Conservation (phyloP, 2,888 invertebrate genomes). For the Caenorhabditis macrosperma region DNA sequence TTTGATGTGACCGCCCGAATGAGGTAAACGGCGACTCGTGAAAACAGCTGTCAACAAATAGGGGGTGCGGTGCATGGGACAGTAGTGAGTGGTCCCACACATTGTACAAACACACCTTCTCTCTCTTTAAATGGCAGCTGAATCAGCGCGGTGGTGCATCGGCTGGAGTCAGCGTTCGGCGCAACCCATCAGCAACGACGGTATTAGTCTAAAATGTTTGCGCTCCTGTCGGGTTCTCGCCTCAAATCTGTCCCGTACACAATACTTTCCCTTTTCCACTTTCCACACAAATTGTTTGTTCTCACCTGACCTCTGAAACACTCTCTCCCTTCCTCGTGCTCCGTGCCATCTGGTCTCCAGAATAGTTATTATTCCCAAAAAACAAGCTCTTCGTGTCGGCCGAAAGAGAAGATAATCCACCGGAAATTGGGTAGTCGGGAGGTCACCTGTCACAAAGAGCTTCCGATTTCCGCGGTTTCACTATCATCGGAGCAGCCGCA, state of each 20-base stretch:
- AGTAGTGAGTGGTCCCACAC: slow-evolving; percentile 24
- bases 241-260: slow-evolving; percentile 23
- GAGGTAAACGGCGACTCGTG: slow-evolving; percentile 47
- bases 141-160: slow-evolving; percentile 1
- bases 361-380: neutral
- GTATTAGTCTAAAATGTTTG: slow-evolving; percentile 22
- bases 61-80: slow-evolving; percentile 35
- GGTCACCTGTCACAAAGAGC: slow-evolving; percentile 44
- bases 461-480: slow-evolving; percentile 27
- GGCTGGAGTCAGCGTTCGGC: neutral
- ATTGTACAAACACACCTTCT: slow-evolving; percentile 19
- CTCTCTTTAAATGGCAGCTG: slow-evolving; percentile 15
- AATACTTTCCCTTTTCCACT: slow-evolving; percentile 26
- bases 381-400: neutral
- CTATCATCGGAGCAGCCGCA: neutral
- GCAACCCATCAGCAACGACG: neutral
- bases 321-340: neutral
- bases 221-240: slow-evolving; percentile 17
- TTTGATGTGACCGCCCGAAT: slow-evolving; percentile 30
- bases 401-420: slow-evolving; percentile 9
- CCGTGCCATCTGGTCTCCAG: neutral
- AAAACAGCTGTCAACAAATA: slow-evolving; percentile 53
- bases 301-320: neutral
- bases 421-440: slow-evolving; percentile 18
- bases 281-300: slow-evolving; percentile 13